Evolutionary conservation across 2,797 vertebrate genomes (phyloP).

Genomic region (Crypturellus tataupa): DNA sequence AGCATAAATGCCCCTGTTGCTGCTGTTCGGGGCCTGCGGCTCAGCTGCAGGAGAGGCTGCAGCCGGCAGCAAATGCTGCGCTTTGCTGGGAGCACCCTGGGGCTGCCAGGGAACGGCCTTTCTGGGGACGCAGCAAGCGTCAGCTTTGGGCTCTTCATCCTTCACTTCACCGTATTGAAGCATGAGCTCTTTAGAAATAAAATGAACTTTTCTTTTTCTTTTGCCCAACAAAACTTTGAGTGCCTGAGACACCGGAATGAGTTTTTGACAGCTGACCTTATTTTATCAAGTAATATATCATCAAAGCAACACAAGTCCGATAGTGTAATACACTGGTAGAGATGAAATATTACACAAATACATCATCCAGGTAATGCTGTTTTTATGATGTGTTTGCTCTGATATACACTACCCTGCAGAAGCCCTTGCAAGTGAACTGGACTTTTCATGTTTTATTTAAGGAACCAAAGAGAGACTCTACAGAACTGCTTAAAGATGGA

Average conservation of each 20-base stretch:
- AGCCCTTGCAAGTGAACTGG: background rate
- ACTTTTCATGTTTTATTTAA: slow-evolving; percentile 35
- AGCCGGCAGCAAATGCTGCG: background rate
- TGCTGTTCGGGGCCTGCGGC: background rate
- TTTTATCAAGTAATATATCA: slow-evolving; percentile 63
- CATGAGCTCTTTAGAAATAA: slow-evolving; percentile 28
- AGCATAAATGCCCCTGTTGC: accelerated
- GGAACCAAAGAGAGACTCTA: background rate
- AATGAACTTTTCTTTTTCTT: background rate
- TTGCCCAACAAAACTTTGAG: slow-evolving; percentile 7
- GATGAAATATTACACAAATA: slow-evolving; percentile 42
- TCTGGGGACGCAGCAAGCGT: background rate
- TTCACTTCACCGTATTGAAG: background rate
- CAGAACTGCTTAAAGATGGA: background rate
- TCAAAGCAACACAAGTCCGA: slow-evolving; percentile 11
- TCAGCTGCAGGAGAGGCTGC: background rate
- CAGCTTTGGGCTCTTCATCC: background rate
- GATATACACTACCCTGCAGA: background rate
- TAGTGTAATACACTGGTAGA: background rate
- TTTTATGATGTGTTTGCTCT: slow-evolving; percentile 23
- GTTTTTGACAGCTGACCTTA: slow-evolving; percentile 63
- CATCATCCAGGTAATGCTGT: background rate
- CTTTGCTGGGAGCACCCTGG: background rate
- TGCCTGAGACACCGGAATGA: background rate
- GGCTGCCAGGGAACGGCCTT: background rate